Base-by-base conservation (phyloP, 2,888 invertebrate genomes). In the Lasiommata megera region DNA sequence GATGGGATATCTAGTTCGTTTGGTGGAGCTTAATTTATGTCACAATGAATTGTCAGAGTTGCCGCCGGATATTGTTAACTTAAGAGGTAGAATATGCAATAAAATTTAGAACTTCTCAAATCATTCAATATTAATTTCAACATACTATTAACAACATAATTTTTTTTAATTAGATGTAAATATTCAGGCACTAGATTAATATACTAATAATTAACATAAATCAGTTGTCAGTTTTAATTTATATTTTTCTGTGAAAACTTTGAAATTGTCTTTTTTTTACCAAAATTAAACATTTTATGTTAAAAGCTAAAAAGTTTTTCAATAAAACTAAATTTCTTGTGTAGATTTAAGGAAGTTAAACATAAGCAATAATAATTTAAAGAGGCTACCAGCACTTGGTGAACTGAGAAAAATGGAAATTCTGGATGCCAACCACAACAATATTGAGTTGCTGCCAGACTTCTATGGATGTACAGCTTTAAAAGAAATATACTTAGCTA, bases 341-440 rank as follows among this genome's bases (percentile, higher is more conserved):
- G 61, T 75, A 95, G 94, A 92, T 63, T 84, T 97, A 60, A 92
- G 93, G 76, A 95, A 94, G 76, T 74, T 97, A 68, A 95, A 96
- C 76, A 80, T 96, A 50, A 94, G 93, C 71, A 92, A 95, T 71
- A 97, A 97, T 79, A 92, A 93, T 70, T 79, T 97, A 57, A 92
- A 92, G 69, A 73, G 73, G 40, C 76, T 96, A 58, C 95, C 96
- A 6, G 88, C 93, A 6, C 83, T 96, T 76, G 94, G 95, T 8
- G 94, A 95, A 73, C 81, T 97, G 63, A 89, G 95, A 50, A 95
- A 94, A 84, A 88, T 96, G 79, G 94, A 95, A 78, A 90, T 94
- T 59, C 80, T 97, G 18, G 94, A 96, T 74, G 93, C 96, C 3
- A 94, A 96, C 71, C 95, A 96, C 74, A 98, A 98, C 83, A 94